A percentile compares a stretch with the other conserved stretches of the same genome.
Evolutionary conservation across 1,140 invertebrate species (phyloP).

Genomic region (Ephestia elutella): DNA sequence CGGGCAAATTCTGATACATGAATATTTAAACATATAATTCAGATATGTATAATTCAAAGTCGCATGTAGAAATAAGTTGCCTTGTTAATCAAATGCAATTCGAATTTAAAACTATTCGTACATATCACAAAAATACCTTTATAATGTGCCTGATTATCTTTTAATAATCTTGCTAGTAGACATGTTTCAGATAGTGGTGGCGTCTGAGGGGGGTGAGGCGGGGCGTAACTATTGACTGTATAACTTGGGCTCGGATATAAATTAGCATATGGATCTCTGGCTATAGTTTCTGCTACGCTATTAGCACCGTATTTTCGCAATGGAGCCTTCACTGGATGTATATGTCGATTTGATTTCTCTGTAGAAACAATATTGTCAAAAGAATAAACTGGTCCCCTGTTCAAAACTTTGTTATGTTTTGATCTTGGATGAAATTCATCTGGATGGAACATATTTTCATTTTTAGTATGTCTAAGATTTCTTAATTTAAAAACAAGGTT

Average conservation of each 20-base stretch:
- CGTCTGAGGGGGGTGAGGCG: slow-evolving; percentile 9
- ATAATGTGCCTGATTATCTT: slow-evolving; percentile 33
- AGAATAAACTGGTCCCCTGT: too few species aligned
- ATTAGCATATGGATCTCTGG: slow-evolving; percentile 17
- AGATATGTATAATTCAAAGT: too few species aligned
- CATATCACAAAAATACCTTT: slow-evolving; percentile 25
- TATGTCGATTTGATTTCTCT: slow-evolving; percentile 33
- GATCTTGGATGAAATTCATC: too few species aligned
- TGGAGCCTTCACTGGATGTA: neutral
- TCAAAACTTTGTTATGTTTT: neutral
- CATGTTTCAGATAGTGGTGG: slow-evolving; percentile 29
- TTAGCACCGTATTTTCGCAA: neutral
- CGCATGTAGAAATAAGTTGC: too few species aligned
- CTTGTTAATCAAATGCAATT: too few species aligned
- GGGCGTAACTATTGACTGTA: neutral
- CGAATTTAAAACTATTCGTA: too few species aligned
- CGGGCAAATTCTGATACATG: too few species aligned
- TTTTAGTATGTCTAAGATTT: slow-evolving; percentile 24
- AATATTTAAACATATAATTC: too few species aligned
- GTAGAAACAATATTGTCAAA: slow-evolving; percentile 8
- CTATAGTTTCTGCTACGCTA: neutral
- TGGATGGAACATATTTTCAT: neutral
- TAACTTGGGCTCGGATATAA: slow-evolving; percentile 15
- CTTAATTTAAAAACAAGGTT: slow-evolving; percentile 44
- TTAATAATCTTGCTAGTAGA: slow-evolving; percentile 41